Percentiles rank a stretch among this genome's conserved stretches.
Evolutionary conservation across 2,888 invertebrate species (phyloP).

Genomic region (Hirtodrosophila histrioides): DNA sequence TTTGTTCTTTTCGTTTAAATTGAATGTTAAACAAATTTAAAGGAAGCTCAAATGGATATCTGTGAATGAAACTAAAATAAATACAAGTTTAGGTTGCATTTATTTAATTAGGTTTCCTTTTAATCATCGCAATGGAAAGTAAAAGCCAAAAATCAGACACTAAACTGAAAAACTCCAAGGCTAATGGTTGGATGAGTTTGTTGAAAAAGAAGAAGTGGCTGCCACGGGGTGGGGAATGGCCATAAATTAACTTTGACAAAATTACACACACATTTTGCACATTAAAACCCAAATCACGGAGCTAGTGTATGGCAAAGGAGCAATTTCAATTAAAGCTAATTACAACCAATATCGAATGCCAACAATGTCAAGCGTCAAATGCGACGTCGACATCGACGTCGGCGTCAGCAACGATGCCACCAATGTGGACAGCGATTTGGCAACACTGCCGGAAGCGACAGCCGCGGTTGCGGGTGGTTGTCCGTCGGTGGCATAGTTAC

Average conservation of each 20-base stretch:
- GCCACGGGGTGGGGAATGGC: conserved; percentile 11
- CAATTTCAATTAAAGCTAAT: conserved; percentile 83
- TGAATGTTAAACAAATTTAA: conserved; percentile 1
- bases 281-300: conserved; percentile 78
- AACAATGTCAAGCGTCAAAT: conserved; percentile 75
- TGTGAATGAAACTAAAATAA: conserved; percentile 7
- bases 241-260: conserved; percentile 77
- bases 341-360: conserved; percentile 81
- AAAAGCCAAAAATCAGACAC: conserved; percentile 15
- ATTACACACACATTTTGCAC: conserved; percentile 65
- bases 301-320: conserved; percentile 65
- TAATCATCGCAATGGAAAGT: conserved; percentile 40
- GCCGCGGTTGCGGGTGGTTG: conserved; percentile 12
- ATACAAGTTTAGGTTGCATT: conserved; percentile 15
- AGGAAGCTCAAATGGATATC: neutral
- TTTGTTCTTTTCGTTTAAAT: neutral
- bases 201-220: neutral
- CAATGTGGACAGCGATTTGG: conserved; percentile 43
- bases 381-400: neutral
- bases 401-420: conserved; percentile 39
- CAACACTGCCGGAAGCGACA: conserved; percentile 21
- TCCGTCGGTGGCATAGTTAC: conserved; percentile 42
- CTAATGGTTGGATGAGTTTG: conserved; percentile 11
- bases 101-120: conserved; percentile 50
- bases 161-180: conserved; percentile 20